Evolutionary conservation across 2,888 invertebrate species (phyloP), one percentile per base, ranked within the genome.

Genomic region (Lasioglossum figueresi): DNA sequence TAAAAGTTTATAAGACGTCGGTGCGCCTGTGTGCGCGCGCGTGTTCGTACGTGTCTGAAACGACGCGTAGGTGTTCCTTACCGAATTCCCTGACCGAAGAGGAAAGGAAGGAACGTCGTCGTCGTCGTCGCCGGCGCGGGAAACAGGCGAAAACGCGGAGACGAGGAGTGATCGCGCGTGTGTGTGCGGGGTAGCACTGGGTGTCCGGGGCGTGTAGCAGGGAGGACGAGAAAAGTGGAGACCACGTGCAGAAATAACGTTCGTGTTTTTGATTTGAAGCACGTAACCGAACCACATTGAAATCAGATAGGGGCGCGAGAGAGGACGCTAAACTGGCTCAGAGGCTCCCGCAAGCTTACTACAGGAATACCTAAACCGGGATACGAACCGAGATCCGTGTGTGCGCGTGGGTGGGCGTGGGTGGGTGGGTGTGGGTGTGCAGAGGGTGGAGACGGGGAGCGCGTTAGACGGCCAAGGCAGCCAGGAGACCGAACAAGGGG

Each of bases 221-320:
- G 48, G 66, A 74, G 76, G 84, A 79, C 76, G 88, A 90, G 91
- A 92, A 89, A 92, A 92, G 91, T 91, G 90, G 87, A 86, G 88
- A 90, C 88, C 93, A 92, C 93, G 92, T 93, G 93, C 91, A 87
- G 90, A 91, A 92, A 92, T 92, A 92, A 91, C 90, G 91, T 91
- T 91, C 89, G 91, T 94, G 93, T 93, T 94, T 94, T 92, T 94
- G 92, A 94, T 94, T 94, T 93, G 92, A 91, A 89, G 93, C 94
- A 94, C 94, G 94, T 94, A 94, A 93, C 91, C 90, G 93, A 93
- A 93, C 92, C 93, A 93, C 93, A 93, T 94, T 94, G 94, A 94
- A 94, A 94, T 94, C 93, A 91, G 93, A 94, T 93, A 93, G 92
- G 91, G 91, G 90, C 87, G 91, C 91, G 88, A 82, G 89, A 87